Percentiles rank a stretch among this genome's conserved stretches.
Conservation (phyloP, 1,140 invertebrate genomes). For the Drosophila athabasca region DNA sequence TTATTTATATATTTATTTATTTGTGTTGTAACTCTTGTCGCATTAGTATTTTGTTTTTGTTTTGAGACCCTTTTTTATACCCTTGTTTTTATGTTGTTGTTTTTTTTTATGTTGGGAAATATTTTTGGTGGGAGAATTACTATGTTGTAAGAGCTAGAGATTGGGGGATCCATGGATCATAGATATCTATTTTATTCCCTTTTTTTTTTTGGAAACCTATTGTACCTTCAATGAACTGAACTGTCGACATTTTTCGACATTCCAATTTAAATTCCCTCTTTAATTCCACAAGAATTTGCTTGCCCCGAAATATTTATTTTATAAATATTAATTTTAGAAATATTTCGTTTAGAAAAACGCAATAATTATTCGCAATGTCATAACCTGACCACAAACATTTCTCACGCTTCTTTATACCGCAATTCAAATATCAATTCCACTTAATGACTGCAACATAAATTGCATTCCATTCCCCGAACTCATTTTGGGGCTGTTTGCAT, state of each 20-base stretch:
- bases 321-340: too few relatives aligned
- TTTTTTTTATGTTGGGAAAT: constrained; percentile 12
- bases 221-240: background rate
- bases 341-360: background rate
- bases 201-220: too few relatives aligned
- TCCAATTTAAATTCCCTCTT: too few relatives aligned
- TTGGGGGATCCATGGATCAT: too few relatives aligned
- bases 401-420: background rate
- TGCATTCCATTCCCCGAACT: constrained; percentile 30
- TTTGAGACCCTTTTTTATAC: constrained; percentile 44
- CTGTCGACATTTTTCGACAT: too few relatives aligned
- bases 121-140: too few relatives aligned
- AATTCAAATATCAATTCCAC: background rate
- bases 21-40: constrained; percentile 68
- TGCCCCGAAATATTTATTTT: too few relatives aligned
- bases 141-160: too few relatives aligned
- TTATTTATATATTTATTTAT: constrained; percentile 59
- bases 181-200: too few relatives aligned
- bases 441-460: constrained; percentile 27
- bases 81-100: constrained; percentile 25
- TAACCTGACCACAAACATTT: background rate
- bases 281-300: too few relatives aligned
- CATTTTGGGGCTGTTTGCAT: constrained; percentile 8
- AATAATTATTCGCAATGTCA: background rate
- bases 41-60: constrained; percentile 18